Evolutionary conservation across 2,888 invertebrate species (phyloP).

Genomic region (Epirrhoe tristata): DNA sequence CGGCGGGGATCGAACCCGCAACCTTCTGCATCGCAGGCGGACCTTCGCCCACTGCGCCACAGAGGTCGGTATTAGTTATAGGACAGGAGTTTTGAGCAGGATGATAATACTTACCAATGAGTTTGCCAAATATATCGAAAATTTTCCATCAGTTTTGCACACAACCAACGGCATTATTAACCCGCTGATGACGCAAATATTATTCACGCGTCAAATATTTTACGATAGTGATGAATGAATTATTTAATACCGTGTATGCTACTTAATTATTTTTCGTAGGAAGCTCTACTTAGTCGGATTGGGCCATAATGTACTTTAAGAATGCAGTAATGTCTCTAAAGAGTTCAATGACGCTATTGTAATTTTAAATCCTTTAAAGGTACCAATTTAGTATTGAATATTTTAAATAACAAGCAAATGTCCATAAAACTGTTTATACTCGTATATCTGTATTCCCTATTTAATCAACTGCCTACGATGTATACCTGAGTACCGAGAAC

Average conservation of each 20-base stretch:
- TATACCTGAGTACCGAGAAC: slow-evolving; percentile 13
- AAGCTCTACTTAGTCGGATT: too few species aligned
- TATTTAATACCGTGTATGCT: too few species aligned
- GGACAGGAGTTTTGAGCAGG: neutral
- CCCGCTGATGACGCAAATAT: neutral
- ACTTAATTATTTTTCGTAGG: too few species aligned
- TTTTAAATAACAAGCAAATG: neutral
- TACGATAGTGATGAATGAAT: too few species aligned
- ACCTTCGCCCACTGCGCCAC: too few species aligned
- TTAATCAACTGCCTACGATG: slow-evolving; percentile 10
- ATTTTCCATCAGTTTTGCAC: slow-evolving; percentile 9
- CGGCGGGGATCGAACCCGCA: too few species aligned
- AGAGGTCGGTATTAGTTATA: too few species aligned
- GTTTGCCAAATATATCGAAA: slow-evolving; percentile 13
- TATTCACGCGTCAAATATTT: neutral
- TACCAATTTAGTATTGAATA: neutral
- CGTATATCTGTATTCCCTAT: neutral
- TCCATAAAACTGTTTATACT: slow-evolving; percentile 3
- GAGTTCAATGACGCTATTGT: too few species aligned
- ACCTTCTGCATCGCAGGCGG: too few species aligned
- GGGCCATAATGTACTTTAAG: too few species aligned
- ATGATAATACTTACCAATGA: neutral
- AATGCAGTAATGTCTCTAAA: too few species aligned
- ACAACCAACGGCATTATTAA: neutral
- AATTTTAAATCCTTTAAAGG: too few species aligned